phyloP scores from a whole-genome alignment of 2,113 vertebrate species.

The Psittacula cyanocephala region DNA sequence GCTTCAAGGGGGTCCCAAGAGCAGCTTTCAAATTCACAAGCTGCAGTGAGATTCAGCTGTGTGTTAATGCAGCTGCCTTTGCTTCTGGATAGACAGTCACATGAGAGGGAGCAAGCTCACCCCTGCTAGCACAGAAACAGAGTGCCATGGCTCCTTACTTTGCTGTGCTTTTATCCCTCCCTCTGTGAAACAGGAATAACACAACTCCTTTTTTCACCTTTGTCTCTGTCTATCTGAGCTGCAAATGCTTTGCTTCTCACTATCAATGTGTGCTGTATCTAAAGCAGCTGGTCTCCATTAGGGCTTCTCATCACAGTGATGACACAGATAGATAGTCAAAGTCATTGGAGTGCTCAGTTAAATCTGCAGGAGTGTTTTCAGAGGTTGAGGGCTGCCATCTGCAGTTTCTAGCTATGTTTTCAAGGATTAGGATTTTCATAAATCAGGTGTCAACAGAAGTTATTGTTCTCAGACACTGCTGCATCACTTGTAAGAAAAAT shows the following conservation, averaged over 20 bases:
- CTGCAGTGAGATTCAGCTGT: neutral
- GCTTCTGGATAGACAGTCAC: neutral
- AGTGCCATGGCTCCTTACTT: neutral
- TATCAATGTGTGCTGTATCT: rapidly evolving
- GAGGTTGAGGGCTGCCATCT: neutral
- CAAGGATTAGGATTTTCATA: slow-evolving; percentile 3
- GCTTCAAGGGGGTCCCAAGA: neutral
- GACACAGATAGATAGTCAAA: slow-evolving; percentile 11
- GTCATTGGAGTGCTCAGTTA: neutral
- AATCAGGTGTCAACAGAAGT: neutral
- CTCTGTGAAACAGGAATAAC: neutral
- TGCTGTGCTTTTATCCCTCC: neutral
- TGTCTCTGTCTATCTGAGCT: neutral
- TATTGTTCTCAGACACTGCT: neutral
- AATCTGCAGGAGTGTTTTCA: slow-evolving; percentile 6
- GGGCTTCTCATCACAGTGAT: neutral
- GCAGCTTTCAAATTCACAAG: neutral
- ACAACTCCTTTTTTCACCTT: neutral
- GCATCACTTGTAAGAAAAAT: neutral
- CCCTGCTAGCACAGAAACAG: neutral
- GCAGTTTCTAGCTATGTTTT: slow-evolving; percentile 7
- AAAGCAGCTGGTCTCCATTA: neutral
- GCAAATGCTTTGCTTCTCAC: neutral
- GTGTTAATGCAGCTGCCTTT: neutral
- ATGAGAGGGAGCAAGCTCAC: rapidly evolving